Evolutionary conservation across 64 coral and sea anemone species (phyloP), one percentile per base, ranked within the genome.

Genomic region (Anthopleura sola): DNA sequence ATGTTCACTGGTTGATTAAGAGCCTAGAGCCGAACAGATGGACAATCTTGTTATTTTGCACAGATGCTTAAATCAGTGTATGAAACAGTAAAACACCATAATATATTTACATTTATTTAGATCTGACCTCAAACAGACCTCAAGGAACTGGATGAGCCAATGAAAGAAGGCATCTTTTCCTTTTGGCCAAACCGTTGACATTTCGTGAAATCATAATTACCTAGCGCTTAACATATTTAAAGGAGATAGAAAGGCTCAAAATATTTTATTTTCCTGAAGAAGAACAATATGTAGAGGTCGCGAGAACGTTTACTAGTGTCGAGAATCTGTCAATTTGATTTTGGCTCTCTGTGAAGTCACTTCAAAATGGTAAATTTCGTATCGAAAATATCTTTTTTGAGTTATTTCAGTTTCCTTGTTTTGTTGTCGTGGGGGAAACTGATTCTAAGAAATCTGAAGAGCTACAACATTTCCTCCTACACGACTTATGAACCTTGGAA

Each of bases 51-150:
- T 33, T 34, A 14, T 62, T 71, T 79, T 79, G 37, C 76, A 79
- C 76, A 79, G 76, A 79, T 79, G 76, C 76, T 46, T 79, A 79
- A 38, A 79, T 79, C 76, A 48, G 21, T 79, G 66, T 79, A 79
- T 11, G 44, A 48, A 79, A 38, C 76, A 33, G 34, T 79, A 44
- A 37, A 79, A 79, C 38, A 79, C 44, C 76, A 38, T 79, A 38
- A 44, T 79, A 38, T 44, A 79, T 79, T 79, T 79, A 48, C 76
- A 79, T 79, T 48, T 46, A 44, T 44, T 79, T 79, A n/a, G 17
- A 23, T 23, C 18, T 24, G 44, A 79, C 76, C 76, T 40, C 76
- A 79, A 79, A 40, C 37, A 79, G 8, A 79, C 76, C 76, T 79
- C 76, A 79, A 44, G n/a, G 2, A 46, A 79, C 20, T 23, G 6